phyloP scores from a whole-genome alignment of 2,888 invertebrate species.

The Cremastinae sp. region DNA sequence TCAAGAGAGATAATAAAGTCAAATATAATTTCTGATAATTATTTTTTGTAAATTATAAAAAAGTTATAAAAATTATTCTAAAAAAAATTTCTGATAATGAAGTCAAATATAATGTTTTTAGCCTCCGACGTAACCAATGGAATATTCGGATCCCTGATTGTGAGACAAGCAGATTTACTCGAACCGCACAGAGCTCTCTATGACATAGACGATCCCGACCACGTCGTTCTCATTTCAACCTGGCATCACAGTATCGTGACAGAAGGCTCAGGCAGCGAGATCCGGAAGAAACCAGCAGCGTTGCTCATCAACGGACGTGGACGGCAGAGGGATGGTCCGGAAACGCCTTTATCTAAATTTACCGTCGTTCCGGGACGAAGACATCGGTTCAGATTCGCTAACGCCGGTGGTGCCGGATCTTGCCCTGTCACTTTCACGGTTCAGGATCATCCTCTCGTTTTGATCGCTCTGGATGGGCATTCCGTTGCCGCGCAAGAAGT shows the following conservation, averaged over 20 bases:
- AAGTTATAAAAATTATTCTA: background rate
- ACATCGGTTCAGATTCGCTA: slow-evolving; percentile 86
- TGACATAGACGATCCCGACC: slow-evolving; percentile 86
- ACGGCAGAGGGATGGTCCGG: slow-evolving; percentile 80
- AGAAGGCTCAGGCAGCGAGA: slow-evolving; percentile 76
- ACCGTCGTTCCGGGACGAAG: slow-evolving; percentile 83
- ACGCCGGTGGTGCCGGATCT: slow-evolving; percentile 85
- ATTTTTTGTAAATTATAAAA: too few relatives aligned
- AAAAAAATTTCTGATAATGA: background rate
- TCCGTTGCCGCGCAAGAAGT: slow-evolving; percentile 83
- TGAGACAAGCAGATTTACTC: slow-evolving; percentile 84
- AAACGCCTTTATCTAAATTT: slow-evolving; percentile 78
- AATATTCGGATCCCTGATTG: slow-evolving; percentile 86
- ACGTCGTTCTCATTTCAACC: slow-evolving; percentile 86
- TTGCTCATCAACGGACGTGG: slow-evolving; percentile 85
- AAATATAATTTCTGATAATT: too few relatives aligned
- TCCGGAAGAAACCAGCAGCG: slow-evolving; percentile 81
- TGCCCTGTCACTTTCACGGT: slow-evolving; percentile 86
- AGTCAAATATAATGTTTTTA: slow-evolving; percentile 25
- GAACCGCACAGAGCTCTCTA: slow-evolving; percentile 85
- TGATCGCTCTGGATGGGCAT: slow-evolving; percentile 88
- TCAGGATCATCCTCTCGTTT: slow-evolving; percentile 84
- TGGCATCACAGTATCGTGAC: slow-evolving; percentile 83
- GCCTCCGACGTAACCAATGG: slow-evolving; percentile 87
- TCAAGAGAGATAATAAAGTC: too few relatives aligned